Evolutionary conservation across 2,113 vertebrate genomes (phyloP), one percentile per base, ranked within the genome.

Genomic region (Cryptomyrus ogoouensis): DNA sequence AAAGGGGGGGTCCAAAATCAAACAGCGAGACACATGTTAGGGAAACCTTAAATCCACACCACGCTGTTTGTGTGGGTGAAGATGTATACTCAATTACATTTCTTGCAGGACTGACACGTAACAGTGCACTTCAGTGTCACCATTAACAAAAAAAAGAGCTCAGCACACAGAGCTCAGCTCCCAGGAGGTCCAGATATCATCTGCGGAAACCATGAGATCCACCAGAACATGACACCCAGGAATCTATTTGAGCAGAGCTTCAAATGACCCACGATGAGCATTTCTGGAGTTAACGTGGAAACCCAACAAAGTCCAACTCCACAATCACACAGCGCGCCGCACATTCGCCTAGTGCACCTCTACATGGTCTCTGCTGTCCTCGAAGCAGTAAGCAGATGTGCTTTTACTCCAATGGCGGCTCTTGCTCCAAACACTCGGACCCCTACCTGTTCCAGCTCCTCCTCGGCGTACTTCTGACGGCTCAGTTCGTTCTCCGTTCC

Each of bases 371-470:
- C 62, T 31, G n/a, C 62, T 31, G 2, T 13, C 62, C 62, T 12
- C 10, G n/a, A 31, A 12, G 62, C 62, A 27, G 62, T 66, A n/a
- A 27, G 62, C 62, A 66, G 62, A 66, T 27, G 24, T 27, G 58
- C 8, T 27, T 24, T 12, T 27, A 27, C 62, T n/a, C 62, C n/a
- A 3, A 13, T 3, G 10, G n/a, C n/a, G n/a, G n/a, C 62, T 12
- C 8, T n/a, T n/a, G 8, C 58, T 10, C 9, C 9, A 27, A 31
- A 86, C 47, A 53, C 42, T 6, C 1, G 27, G 19, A 58, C 24
- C 46, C 9, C 39, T 44, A 99, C 98, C 97, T 99, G 98, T 74
- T 98, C 98, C 94, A 99, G 94, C 92, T 99, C 98, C 89, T 99
- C 97, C 95, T 99, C 98, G 0, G 97, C 97, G 0, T 98, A 98